These are phyloP conservation scores for Cyanoderma ruficeps DNA, from an alignment of 2,113 vertebrate genomes.

Conservation along the genomic window DNA sequence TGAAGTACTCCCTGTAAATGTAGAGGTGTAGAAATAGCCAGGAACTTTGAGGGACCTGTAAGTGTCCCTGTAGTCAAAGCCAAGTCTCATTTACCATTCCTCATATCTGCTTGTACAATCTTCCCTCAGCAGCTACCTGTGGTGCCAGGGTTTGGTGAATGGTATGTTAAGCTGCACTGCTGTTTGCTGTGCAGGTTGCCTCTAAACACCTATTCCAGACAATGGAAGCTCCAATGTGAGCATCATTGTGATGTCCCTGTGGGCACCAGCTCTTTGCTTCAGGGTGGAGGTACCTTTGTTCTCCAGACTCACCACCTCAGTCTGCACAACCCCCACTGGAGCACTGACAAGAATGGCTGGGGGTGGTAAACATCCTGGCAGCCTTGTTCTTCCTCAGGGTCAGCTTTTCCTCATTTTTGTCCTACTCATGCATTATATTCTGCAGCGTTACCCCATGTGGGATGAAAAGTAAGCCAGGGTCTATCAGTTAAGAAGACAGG, in stretches of 20 bases:
- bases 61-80: not conserved
- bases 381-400: not conserved
- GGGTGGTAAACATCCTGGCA: not conserved
- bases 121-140: not conserved
- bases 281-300: not conserved
- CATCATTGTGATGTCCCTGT: not conserved
- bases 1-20: not conserved
- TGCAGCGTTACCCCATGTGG: not conserved
- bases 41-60: not conserved
- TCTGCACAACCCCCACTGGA: not conserved
- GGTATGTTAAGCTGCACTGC: not conserved
- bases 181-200: not conserved
- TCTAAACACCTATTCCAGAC: not conserved
- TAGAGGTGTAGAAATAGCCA: not conserved
- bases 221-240: not conserved
- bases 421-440: not conserved
- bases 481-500: not conserved
- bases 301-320: not conserved
- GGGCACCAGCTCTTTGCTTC: not conserved
- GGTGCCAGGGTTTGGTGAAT: not conserved
- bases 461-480: not conserved
- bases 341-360: not conserved
- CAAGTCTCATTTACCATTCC: not conserved
- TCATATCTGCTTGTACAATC: not conserved
- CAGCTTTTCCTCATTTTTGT: not conserved